Base-by-base conservation (phyloP, 2,113 vertebrate species). In the Brachyhypopomus occidentalis region DNA sequence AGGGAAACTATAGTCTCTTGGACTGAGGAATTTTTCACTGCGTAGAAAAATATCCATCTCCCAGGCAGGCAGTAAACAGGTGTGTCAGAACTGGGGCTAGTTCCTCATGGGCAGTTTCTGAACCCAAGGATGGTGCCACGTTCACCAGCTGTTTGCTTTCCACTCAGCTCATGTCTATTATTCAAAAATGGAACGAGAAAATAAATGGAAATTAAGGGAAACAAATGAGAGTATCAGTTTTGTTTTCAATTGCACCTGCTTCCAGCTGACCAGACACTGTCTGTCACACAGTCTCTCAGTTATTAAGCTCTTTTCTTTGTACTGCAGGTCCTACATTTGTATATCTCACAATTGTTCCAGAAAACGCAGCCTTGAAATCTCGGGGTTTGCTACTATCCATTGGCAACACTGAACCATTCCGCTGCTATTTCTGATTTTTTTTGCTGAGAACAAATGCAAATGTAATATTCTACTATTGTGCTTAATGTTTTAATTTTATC, bases 201-300 rank as follows among this genome's bases (percentile, higher is more conserved):
- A 23, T 77, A 27, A 55, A 77, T 16, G 25, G 41, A 48, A 45
- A 64, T 1, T 30, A 60, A 41, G 74, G 23, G n/a, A 56, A 23
- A 34, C 30, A 62, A 66, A 77, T n/a, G 41, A 77, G 17, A 70
- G 66, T 12, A 41, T 70, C 66, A 70, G 66, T 70, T 70, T 69
- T 38, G n/a, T 69, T 69, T 69, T 70, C 66, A 38, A 70, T 70
- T 22, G 66, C 66, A 70, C 66, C 66, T 70, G 66, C 66, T 70
- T 41, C 66, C 66, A 20, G 38, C 34, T 70, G 34, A 19, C 66
- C 66, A 70, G 66, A 22, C 36, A 38, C 66, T 8, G 41, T 52
- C 66, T 41, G 30, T 30, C 66, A 22, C 19, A 63, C 22, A 2
- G 22, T 8, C 12, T 70, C 41, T 41, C 66, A 70, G n/a, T 41